phyloP scores from a whole-genome alignment of 2,888 invertebrate species.

The Tipula helvola region DNA sequence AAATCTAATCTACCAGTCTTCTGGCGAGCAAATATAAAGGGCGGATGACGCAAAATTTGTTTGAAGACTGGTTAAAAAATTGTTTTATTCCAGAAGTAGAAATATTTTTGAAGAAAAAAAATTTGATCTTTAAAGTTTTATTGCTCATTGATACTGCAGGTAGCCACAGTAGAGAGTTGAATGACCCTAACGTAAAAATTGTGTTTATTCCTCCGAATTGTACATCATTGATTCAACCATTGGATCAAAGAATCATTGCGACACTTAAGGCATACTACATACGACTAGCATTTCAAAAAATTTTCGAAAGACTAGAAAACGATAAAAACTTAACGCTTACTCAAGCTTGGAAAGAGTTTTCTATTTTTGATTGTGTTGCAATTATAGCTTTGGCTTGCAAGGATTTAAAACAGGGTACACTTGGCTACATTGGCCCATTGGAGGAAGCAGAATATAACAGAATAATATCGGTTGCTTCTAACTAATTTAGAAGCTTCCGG shows the following conservation, averaged over 20 bases:
- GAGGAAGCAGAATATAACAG: not conserved
- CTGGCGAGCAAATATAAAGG: no score
- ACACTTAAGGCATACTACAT: no score
- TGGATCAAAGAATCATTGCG: no score
- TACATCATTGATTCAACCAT: no score
- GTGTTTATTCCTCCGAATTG: not conserved
- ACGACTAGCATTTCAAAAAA: no score
- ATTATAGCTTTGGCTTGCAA: not conserved
- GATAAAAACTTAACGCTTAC: not conserved
- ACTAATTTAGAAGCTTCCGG: not conserved
- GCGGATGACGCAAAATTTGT: not conserved
- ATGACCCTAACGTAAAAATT: not conserved
- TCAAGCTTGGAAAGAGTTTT: not conserved
- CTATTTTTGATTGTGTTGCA: no score
- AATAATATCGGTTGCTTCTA: no score
- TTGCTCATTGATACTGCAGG: slow-evolving; percentile 6
- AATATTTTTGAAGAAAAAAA: no score
- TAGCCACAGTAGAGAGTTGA: slow-evolving; percentile 8
- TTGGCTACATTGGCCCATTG: not conserved
- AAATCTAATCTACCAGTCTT: no score
- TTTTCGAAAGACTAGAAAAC: not conserved
- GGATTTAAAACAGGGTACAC: not conserved
- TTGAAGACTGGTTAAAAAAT: not conserved
- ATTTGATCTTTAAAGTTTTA: slow-evolving; percentile 9
- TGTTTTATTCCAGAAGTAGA: no score